phyloP scores from a whole-genome alignment of 2,113 vertebrate genomes.

The Sarotherodon lohbergeri region DNA sequence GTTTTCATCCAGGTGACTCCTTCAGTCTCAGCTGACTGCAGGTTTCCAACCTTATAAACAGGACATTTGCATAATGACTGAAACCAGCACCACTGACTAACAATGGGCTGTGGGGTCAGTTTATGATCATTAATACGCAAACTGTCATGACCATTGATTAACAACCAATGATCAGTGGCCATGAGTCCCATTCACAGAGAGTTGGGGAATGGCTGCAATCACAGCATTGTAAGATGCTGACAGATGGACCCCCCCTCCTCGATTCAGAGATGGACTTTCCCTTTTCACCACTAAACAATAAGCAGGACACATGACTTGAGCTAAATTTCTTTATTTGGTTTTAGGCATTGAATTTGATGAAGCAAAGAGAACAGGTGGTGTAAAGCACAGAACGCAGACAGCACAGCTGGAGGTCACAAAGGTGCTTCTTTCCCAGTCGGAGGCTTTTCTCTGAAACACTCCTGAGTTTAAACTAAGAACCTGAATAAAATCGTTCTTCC shows the following conservation, averaged over 20 bases:
- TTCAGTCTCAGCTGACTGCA: neutral
- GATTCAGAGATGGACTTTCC: fast-evolving
- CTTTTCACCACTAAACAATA: neutral
- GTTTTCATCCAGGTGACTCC: fast-evolving
- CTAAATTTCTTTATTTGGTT: slow-evolving; percentile 72
- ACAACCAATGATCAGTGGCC: neutral
- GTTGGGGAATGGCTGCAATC: neutral
- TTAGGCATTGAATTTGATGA: slow-evolving; percentile 49
- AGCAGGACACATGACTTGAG: neutral
- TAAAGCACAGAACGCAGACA: neutral
- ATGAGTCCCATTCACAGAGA: fast-evolving
- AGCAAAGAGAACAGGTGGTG: slow-evolving; percentile 3
- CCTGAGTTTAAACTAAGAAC: neutral
- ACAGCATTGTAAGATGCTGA: neutral
- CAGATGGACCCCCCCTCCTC: neutral
- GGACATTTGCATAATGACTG: neutral
- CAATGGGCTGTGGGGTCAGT: fast-evolving
- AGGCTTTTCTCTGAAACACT: neutral
- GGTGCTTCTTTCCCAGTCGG: neutral
- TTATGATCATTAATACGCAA: neutral
- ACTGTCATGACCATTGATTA: neutral
- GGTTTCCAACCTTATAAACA: neutral
- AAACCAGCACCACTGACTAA: neutral
- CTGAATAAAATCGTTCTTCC: neutral
- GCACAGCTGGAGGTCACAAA: neutral